Conservation (phyloP, 2,888 invertebrate genomes). For the Dioctria rufipes region DNA sequence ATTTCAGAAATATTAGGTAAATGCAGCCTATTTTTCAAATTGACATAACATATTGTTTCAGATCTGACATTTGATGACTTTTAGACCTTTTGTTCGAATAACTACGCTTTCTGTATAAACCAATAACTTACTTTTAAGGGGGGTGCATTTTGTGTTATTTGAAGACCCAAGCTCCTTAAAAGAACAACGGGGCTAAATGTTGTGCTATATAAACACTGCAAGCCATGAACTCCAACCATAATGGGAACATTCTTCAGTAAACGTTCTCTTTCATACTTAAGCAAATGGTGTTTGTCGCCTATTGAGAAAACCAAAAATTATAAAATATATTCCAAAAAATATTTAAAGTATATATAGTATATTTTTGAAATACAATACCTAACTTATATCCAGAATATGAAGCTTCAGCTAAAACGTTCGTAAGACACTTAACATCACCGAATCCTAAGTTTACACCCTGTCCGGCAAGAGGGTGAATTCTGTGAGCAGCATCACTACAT, state of each 20-base stretch:
- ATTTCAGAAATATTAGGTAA: too few species aligned
- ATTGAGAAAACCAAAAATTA: conserved; percentile 45
- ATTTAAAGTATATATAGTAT: not conserved
- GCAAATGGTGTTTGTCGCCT: conserved; percentile 81
- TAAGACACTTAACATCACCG: conserved; percentile 88
- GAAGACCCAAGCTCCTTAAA: conserved; percentile 86
- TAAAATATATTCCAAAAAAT: not conserved
- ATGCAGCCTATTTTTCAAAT: too few species aligned
- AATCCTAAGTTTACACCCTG: conserved; percentile 99
- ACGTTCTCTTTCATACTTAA: conserved; percentile 86
- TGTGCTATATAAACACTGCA: conserved; percentile 87
- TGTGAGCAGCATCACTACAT: conserved; percentile 86
- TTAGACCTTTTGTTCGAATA: conserved; percentile 14
- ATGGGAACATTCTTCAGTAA: conserved; percentile 92
- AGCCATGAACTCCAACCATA: conserved; percentile 88
- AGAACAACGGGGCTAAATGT: conserved; percentile 83
- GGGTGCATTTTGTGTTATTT: conserved; percentile 82
- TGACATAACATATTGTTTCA: too few species aligned
- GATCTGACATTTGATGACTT: too few species aligned
- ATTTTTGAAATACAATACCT: conserved; percentile 70
- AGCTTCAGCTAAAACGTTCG: conserved; percentile 79
- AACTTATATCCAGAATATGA: conserved; percentile 82
- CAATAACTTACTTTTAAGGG: conserved; percentile 78
- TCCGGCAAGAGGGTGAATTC: conserved; percentile 96
- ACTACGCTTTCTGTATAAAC: not conserved